These are phyloP conservation scores for Nemotelus nigrinus DNA, from an alignment of 2,888 invertebrate species.

Conservation along the genomic window DNA sequence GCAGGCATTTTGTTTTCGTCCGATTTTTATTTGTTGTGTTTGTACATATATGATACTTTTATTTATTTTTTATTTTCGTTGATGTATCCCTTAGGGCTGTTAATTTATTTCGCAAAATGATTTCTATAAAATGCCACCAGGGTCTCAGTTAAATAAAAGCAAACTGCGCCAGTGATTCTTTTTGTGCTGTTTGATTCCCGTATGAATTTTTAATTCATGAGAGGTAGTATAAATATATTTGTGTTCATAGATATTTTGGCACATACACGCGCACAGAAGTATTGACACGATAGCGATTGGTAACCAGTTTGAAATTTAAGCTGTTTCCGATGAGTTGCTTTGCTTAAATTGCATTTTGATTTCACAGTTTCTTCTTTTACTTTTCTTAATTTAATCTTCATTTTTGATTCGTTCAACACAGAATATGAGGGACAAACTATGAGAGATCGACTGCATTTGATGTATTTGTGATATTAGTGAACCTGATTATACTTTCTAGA, in stretches of 20 bases:
- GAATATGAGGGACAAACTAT: too few species aligned
- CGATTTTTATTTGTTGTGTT: constrained; percentile 22
- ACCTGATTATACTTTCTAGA: too few species aligned
- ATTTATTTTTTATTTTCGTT: constrained; percentile 24
- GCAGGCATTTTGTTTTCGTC: constrained; percentile 8
- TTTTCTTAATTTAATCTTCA: too few species aligned
- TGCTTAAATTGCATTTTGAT: too few species aligned
- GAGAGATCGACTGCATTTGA: too few species aligned
- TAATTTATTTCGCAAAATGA: constrained; percentile 51
- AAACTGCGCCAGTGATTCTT: constrained; percentile 48
- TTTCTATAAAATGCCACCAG: constrained; percentile 47
- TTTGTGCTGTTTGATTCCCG: constrained; percentile 8
- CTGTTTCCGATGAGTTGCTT: too few species aligned
- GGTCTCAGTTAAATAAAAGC: constrained; percentile 45
- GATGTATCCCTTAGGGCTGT: constrained; percentile 45
- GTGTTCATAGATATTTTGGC: constrained; percentile 21
- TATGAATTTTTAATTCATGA: too few species aligned
- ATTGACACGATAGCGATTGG: too few species aligned
- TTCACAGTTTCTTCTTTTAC: too few species aligned
- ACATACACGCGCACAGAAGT: neutral
- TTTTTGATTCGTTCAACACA: too few species aligned
- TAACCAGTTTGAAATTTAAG: too few species aligned
- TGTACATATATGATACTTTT: neutral
- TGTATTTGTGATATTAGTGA: too few species aligned
- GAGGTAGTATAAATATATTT: neutral